Evolutionary conservation across 2,888 invertebrate genomes (phyloP), one percentile per base, ranked within the genome.

Genomic region (Sphaerophoria rueppellii): DNA sequence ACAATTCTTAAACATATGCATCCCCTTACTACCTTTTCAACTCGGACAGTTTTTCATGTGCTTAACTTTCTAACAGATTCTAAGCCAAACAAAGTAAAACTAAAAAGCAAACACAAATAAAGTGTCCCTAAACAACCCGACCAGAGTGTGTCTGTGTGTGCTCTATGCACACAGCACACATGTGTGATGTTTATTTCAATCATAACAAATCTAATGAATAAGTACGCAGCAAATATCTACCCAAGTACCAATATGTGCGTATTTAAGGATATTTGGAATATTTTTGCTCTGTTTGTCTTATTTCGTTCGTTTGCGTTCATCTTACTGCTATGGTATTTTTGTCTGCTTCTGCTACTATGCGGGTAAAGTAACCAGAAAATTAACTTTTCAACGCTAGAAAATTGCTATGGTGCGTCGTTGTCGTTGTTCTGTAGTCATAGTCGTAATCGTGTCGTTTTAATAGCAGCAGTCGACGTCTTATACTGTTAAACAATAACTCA

Each of bases 401-500:
- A 77, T 60, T 43, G 76, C 60, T 76, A 76, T 76, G 69, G 76
- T 54, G 57, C 65, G 37, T 67, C 52, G 16, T 60, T 4, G 7
- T 16, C 58, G 11, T 58, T 11, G 16, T 37, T 2, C 14, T 0
- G 57, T 35, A 5, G 35, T 35, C 4, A 4, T 57, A 6, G 35
- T 35, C 35, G 4, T 55, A n/a, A 16, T 58, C 9, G 14, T 50
- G 50, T 65, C 50, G 40, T 65, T 78, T 72, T 72, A 78, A 78
- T 72, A 72, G 55, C 43, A 74, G 43, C 58, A 74, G 58, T 54
- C 67, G 67, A 40, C 67, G 32, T 69, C 67, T 73, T 67, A 65
- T 65, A 61, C 46, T 69, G 34, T 35, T 60, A 69, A 63, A 70
- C 74, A 75, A 80, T 74, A 75, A 63, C 57, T 63, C 55, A 80